These are phyloP conservation scores for Adelphocoris suturalis DNA, from an alignment of 2,888 invertebrate genomes.

Conservation along the genomic window DNA sequence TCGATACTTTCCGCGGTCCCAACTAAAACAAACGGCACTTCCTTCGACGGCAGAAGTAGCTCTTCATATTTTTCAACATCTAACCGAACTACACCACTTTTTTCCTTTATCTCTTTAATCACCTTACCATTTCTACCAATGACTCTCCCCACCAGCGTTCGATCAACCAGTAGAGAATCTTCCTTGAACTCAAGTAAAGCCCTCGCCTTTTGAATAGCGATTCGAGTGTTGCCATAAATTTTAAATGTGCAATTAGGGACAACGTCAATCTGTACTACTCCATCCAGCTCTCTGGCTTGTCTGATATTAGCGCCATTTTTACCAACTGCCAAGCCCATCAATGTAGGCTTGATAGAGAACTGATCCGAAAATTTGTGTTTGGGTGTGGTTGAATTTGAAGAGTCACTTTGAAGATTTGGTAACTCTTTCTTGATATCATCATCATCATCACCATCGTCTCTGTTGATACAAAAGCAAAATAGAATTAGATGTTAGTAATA, in stretches of 20 bases:
- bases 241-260: too few species aligned
- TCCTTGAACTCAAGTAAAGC: background rate
- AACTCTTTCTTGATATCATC: too few species aligned
- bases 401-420: too few species aligned
- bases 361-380: background rate
- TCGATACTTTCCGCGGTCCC: background rate
- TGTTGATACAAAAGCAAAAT: too few species aligned
- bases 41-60: background rate
- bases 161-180: background rate
- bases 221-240: background rate
- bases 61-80: background rate
- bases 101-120: background rate
- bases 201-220: background rate
- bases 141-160: background rate
- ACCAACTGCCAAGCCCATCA: background rate
- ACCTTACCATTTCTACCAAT: background rate
- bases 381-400: too few species aligned
- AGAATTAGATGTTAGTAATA: too few species aligned
- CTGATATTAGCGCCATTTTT: background rate
- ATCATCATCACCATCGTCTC: too few species aligned
- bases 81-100: background rate
- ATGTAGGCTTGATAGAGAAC: background rate
- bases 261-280: background rate
- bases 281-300: background rate
- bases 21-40: background rate